These are phyloP conservation scores for Sceliomorpha sp. DNA, from an alignment of 2,888 invertebrate genomes.

Conservation along the genomic window DNA sequence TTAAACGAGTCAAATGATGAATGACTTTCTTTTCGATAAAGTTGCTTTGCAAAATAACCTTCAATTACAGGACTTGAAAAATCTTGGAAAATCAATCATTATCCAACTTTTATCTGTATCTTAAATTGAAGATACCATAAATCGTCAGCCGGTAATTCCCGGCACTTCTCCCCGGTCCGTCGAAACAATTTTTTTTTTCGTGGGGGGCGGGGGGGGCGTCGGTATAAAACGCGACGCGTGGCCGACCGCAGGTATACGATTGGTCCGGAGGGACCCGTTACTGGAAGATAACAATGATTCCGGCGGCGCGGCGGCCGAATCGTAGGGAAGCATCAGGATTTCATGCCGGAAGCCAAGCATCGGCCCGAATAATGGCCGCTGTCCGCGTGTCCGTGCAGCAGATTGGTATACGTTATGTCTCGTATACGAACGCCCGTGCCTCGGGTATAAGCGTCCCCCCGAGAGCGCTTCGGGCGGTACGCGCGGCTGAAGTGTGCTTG, in stretches of 20 bases:
- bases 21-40: too few relatives aligned
- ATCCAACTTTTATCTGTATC: too few relatives aligned
- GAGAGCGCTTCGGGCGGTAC: conserved; percentile 9
- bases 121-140: too few relatives aligned
- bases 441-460: conserved; percentile 11
- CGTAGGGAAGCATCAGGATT: conserved; percentile 27
- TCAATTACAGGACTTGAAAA: too few relatives aligned
- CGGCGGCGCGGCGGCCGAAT: conserved; percentile 20
- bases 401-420: conserved; percentile 5
- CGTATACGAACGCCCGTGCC: conserved; percentile 13
- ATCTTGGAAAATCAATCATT: too few relatives aligned
- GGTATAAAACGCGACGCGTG: too few relatives aligned
- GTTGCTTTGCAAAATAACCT: too few relatives aligned
- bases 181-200: too few relatives aligned
- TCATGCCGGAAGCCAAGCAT: conserved; percentile 16
- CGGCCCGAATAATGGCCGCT: conserved; percentile 20
- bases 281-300: conserved; percentile 53
- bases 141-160: too few relatives aligned
- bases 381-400: conserved; percentile 9
- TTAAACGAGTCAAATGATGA: too few relatives aligned
- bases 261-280: conserved; percentile 50
- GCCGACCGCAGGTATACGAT: conserved; percentile 37
- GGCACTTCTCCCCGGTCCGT: too few relatives aligned
- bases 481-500: not conserved
- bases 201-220: too few relatives aligned